A percentile compares a stretch with the other conserved stretches of the same genome.
Evolutionary conservation across 2,888 invertebrate species (phyloP).

Genomic region (Nasonovia ribisnigri): DNA sequence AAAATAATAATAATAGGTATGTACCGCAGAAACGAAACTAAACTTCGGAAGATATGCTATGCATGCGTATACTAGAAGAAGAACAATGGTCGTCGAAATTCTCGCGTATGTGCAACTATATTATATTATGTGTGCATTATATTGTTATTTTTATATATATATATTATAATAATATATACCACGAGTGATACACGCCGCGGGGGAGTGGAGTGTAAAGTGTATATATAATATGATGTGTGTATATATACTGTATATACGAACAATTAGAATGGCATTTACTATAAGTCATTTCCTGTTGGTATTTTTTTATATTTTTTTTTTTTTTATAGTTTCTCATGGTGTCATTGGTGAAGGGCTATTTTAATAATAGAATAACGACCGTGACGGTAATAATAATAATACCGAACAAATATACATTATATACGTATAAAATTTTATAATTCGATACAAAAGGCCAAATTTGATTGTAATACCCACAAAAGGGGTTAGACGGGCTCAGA

Average conservation of each 20-base stretch:
- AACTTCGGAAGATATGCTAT: neutral
- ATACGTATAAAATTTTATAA: conserved; percentile 53
- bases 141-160: neutral
- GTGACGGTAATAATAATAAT: conserved; percentile 55
- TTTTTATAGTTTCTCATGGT: conserved; percentile 61
- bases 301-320: conserved; percentile 13
- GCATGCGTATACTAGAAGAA: neutral
- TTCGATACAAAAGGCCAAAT: conserved; percentile 62
- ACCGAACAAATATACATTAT: conserved; percentile 43
- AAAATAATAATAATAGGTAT: neutral
- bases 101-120: neutral
- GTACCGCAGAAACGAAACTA: neutral
- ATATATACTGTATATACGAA: neutral
- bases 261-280: conserved; percentile 65
- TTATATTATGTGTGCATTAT: neutral
- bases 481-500: conserved; percentile 13
- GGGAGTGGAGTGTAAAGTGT: neutral
- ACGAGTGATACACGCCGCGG: neutral
- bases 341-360: conserved; percentile 64
- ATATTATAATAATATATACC: neutral
- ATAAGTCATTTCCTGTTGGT: conserved; percentile 63
- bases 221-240: neutral
- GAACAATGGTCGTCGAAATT: conserved; percentile 30
- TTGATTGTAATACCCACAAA: conserved; percentile 63
- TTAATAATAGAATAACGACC: conserved; percentile 64